Conservation (phyloP, 2,888 invertebrate genomes). For the Troilus luridus region DNA sequence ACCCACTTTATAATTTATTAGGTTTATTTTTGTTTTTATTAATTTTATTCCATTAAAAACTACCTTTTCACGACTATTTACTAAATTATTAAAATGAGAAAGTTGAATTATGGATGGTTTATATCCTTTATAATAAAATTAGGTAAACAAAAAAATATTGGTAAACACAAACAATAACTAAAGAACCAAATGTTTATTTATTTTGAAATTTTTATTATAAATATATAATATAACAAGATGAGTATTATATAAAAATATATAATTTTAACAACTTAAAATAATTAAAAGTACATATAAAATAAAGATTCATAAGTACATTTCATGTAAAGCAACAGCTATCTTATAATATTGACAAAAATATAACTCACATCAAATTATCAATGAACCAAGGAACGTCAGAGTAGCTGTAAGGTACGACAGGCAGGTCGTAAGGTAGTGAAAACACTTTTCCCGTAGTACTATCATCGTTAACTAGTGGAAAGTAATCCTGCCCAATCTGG, state of each 20-base stretch:
- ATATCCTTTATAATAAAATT: neutral
- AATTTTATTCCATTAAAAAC: no score
- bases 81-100: no score
- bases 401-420: slow-evolving; percentile 79
- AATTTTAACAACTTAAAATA: slow-evolving; percentile 9
- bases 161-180: no score
- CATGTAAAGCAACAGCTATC: neutral
- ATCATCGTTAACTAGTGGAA: slow-evolving; percentile 71
- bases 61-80: no score
- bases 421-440: slow-evolving; percentile 87
- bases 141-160: neutral
- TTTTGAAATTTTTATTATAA: neutral
- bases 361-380: slow-evolving; percentile 61
- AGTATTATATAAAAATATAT: slow-evolving; percentile 5
- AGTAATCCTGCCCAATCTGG: slow-evolving; percentile 76
- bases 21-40: no score
- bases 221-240: neutral
- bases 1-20: no score
- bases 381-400: slow-evolving; percentile 80
- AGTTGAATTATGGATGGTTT: neutral
- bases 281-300: slow-evolving; percentile 15
- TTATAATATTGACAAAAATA: neutral
- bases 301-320: neutral
- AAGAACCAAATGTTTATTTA: neutral
- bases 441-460: slow-evolving; percentile 68